These are phyloP conservation scores for Ibycter americanus DNA, from an alignment of 2,797 vertebrate species.

Conservation along the genomic window DNA sequence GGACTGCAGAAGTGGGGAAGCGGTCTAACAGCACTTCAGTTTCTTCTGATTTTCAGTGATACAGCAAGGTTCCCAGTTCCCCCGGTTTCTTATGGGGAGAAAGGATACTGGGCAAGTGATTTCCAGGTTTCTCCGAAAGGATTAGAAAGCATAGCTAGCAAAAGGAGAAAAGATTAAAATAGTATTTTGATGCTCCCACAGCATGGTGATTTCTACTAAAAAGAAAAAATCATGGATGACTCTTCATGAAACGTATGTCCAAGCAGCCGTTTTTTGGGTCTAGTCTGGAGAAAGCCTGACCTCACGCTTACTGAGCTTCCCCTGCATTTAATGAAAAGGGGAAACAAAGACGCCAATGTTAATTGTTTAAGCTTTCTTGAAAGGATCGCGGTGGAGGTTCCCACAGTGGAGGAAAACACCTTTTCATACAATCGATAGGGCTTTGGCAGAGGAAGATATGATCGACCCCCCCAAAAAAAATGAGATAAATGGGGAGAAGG, in stretches of 20 bases:
- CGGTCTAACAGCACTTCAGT: neutral
- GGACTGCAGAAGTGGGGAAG: neutral
- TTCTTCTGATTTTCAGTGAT: neutral
- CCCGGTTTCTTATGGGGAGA: neutral
- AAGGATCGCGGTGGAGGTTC: neutral
- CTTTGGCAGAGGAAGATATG: neutral
- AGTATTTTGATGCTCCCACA: neutral
- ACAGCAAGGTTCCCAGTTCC: neutral
- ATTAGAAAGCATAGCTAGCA: neutral
- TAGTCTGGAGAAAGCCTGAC: neutral
- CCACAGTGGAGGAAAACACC: neutral
- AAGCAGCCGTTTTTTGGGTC: neutral
- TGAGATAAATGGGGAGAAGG: neutral
- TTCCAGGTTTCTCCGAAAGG: neutral
- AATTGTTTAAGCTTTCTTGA: neutral
- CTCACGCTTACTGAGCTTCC: neutral
- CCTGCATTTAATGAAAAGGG: neutral
- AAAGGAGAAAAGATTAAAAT: neutral
- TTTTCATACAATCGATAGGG: neutral
- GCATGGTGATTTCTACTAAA: neutral
- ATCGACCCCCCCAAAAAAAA: neutral
- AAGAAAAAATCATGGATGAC: neutral
- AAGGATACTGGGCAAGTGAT: neutral
- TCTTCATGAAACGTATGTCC: neutral
- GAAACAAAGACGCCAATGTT: neutral